phyloP scores from a whole-genome alignment of 1,140 invertebrate species.

The Drosophila oshimai region DNA sequence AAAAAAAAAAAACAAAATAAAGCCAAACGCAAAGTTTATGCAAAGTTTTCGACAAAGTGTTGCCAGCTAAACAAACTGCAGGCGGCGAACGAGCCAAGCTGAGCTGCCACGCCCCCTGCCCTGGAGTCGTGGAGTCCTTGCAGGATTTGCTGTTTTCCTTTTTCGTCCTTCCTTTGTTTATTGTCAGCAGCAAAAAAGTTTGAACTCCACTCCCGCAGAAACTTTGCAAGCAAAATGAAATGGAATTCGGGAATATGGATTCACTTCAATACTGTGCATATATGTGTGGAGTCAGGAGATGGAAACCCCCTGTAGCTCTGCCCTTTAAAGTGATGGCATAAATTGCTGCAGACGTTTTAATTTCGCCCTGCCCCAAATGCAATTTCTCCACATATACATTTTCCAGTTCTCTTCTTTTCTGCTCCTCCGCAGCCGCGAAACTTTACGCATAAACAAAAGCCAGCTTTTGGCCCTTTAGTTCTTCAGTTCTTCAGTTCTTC shows the following conservation, averaged over 20 bases:
- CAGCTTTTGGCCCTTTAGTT: constrained; percentile 12
- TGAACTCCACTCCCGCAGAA: constrained; percentile 34
- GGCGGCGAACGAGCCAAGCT: constrained; percentile 18
- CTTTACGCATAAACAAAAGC: constrained; percentile 72
- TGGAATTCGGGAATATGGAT: constrained; percentile 57
- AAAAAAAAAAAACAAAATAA: too few relatives aligned
- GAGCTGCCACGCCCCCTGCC: constrained; percentile 8
- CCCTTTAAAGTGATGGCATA: constrained; percentile 42
- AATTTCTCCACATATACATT: neutral
- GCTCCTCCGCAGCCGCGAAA: constrained; percentile 33
- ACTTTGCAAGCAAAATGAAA: constrained; percentile 50
- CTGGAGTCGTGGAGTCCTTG: neutral
- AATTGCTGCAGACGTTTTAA: constrained; percentile 46
- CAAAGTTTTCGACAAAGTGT: constrained; percentile 67
- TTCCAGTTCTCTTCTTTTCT: neutral
- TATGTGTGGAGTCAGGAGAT: neutral
- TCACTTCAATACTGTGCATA: constrained; percentile 10
- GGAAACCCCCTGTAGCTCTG: neutral
- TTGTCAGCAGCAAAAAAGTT: constrained; percentile 59
- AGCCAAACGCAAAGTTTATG: constrained; percentile 49
- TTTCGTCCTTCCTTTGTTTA: constrained; percentile 52
- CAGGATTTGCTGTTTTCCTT: constrained; percentile 18
- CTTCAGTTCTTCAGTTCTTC: neutral
- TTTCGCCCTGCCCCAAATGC: constrained; percentile 11
- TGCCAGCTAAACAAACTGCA: constrained; percentile 73